Percentiles rank a stretch among this genome's conserved stretches.
Evolutionary conservation across 53 echinoderm and acorn worm genomes (phyloP).

Genomic region (Mesocentrotus franciscanus): DNA sequence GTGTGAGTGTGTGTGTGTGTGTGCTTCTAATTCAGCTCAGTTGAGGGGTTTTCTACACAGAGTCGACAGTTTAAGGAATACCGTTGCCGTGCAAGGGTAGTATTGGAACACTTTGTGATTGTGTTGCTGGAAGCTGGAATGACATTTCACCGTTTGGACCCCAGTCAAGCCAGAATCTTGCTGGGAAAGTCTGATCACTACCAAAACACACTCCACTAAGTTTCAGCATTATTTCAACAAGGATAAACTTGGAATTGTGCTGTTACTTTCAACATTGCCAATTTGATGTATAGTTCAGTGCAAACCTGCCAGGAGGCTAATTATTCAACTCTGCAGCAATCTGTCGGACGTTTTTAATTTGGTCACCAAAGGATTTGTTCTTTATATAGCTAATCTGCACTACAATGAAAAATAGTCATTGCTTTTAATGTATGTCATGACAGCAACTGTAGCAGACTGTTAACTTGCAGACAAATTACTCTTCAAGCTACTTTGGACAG

Average conservation of each 20-base stretch:
- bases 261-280: background rate
- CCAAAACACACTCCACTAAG: background rate
- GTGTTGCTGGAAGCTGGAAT: background rate
- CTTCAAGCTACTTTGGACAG: background rate
- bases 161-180: background rate
- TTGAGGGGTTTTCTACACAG: background rate
- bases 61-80: constrained; percentile 17
- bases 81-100: background rate
- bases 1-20: background rate
- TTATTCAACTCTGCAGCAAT: background rate
- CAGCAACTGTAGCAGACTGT: background rate
- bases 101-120: background rate
- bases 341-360: background rate
- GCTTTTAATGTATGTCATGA: background rate
- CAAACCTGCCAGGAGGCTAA: background rate
- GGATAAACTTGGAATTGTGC: background rate
- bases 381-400: background rate
- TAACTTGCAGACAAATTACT: background rate
- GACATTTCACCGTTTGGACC: background rate
- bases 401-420: background rate
- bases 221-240: background rate
- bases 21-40: background rate
- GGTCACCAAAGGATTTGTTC: background rate
- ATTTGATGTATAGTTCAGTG: background rate
- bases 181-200: background rate